These are phyloP conservation scores for Urocitellus parryii DNA, from an alignment of 2,113 vertebrate genomes.

Conservation along the genomic window DNA sequence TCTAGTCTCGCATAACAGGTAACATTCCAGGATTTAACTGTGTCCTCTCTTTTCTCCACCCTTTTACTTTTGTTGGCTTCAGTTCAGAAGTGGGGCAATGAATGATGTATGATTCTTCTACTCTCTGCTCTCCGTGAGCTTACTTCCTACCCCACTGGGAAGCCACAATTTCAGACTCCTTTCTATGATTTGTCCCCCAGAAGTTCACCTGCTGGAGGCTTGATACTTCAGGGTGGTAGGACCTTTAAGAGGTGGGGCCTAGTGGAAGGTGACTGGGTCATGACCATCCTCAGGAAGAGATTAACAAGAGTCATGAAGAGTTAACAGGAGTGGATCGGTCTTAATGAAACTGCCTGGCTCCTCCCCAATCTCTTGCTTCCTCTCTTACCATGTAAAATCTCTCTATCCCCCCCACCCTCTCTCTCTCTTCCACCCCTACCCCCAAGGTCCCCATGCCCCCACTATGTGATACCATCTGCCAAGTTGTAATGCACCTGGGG, in stretches of 20 bases:
- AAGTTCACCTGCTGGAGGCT: background rate
- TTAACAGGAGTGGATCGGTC: background rate
- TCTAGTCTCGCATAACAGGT: background rate
- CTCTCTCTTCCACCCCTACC: too few species aligned
- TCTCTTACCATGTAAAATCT: background rate
- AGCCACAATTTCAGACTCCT: background rate
- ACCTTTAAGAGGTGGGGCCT: background rate
- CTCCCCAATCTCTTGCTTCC: background rate
- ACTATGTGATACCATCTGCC: background rate
- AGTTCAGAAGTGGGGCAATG: background rate
- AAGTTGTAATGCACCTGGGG: background rate
- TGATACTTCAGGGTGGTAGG: background rate
- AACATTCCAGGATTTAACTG: background rate
- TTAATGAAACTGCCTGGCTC: background rate
- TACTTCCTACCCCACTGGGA: background rate
- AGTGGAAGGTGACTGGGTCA: background rate
- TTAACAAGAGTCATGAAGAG: background rate
- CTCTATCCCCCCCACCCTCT: too few species aligned
- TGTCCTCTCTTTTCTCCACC: background rate
- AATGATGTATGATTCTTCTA: background rate
- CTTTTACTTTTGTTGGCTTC: background rate
- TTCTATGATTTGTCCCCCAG: too few species aligned
- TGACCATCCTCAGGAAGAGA: too few species aligned
- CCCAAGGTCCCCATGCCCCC: background rate
- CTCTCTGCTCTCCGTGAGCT: background rate